Percentiles rank a stretch among this genome's conserved stretches.
Evolutionary conservation across 2,888 invertebrate genomes (phyloP).

Genomic region (Lagria hirta): DNA sequence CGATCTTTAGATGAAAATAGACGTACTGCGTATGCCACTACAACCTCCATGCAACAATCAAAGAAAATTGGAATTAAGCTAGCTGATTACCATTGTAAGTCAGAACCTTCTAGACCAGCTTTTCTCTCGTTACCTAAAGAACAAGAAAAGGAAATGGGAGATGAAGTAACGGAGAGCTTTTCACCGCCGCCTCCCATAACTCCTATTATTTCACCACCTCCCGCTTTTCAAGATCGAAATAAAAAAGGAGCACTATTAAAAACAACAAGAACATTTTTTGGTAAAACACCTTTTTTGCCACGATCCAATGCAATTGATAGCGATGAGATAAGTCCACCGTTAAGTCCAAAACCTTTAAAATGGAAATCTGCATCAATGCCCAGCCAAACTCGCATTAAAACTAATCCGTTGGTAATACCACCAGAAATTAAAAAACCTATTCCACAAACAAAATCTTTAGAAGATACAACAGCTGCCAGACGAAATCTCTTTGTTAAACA

Average conservation of each 20-base stretch:
- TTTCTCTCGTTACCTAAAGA: constrained; percentile 46
- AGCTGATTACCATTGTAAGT: constrained; percentile 58
- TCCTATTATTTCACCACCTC: constrained; percentile 70
- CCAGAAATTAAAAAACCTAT: constrained; percentile 42
- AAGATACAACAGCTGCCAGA: constrained; percentile 58
- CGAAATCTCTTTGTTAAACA: constrained; percentile 62
- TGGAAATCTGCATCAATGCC: constrained; percentile 47
- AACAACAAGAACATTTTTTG: constrained; percentile 49
- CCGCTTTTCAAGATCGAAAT: constrained; percentile 64
- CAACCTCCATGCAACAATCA: constrained; percentile 34
- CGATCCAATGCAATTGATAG: constrained; percentile 60
- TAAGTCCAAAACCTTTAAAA: constrained; percentile 53
- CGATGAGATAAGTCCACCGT: constrained; percentile 58
- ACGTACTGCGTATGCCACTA: constrained; percentile 47
- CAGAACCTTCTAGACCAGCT: constrained; percentile 50
- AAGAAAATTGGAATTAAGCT: constrained; percentile 53
- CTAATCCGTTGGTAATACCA: constrained; percentile 14
- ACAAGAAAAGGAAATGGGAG: no score
- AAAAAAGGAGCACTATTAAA: constrained; percentile 38
- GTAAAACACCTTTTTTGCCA: constrained; percentile 57
- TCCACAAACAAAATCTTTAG: constrained; percentile 59
- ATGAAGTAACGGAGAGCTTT: constrained; percentile 52
- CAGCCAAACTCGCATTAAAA: constrained; percentile 36
- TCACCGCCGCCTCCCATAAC: constrained; percentile 69
- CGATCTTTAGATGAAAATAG: constrained; percentile 59